A percentile compares a stretch with the other conserved stretches of the same genome.
phyloP scores from a whole-genome alignment of 1,140 invertebrate species.

The Ditylenchus dipsaci region DNA sequence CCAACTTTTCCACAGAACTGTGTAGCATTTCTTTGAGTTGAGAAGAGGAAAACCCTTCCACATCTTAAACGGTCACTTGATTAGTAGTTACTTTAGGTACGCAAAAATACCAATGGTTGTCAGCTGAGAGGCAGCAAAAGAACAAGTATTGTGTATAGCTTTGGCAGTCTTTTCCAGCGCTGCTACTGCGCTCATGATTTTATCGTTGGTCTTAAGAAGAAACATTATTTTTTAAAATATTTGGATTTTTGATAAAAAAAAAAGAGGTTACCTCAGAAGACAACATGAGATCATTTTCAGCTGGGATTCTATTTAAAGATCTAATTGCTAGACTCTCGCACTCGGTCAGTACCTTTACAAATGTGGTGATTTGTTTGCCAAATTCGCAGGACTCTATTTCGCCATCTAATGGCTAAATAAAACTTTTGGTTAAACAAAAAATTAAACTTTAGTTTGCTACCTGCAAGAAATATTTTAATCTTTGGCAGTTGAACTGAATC shows the following conservation, averaged over 20 bases:
- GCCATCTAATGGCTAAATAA: constrained; percentile 18
- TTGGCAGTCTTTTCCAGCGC: constrained; percentile 31
- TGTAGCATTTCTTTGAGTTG: constrained; percentile 52
- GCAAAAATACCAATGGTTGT: constrained; percentile 23
- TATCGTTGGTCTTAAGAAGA: constrained; percentile 14
- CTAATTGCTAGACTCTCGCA: constrained; percentile 23
- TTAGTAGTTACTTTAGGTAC: not conserved
- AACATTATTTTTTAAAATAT: not conserved
- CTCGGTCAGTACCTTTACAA: constrained; percentile 21
- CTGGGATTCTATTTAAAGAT: constrained; percentile 38
- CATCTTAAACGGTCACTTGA: constrained; percentile 37
- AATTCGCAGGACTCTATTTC: constrained; percentile 33
- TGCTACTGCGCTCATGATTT: constrained; percentile 9
- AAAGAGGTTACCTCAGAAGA: constrained; percentile 29
- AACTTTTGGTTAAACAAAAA: not conserved
- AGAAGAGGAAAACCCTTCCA: constrained; percentile 42
- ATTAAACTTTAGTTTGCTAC: no score
- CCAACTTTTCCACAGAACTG: constrained; percentile 44
- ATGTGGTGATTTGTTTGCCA: constrained; percentile 24
- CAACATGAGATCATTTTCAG: constrained; percentile 35
- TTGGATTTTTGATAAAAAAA: constrained; percentile 7
- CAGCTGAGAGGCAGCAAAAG: constrained; percentile 37
- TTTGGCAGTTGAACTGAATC: constrained; percentile 38
- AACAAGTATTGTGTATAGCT: constrained; percentile 33
- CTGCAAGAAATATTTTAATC: constrained; percentile 32